Conservation (phyloP, 2,113 vertebrate species). For the Seriola dumerili region DNA sequence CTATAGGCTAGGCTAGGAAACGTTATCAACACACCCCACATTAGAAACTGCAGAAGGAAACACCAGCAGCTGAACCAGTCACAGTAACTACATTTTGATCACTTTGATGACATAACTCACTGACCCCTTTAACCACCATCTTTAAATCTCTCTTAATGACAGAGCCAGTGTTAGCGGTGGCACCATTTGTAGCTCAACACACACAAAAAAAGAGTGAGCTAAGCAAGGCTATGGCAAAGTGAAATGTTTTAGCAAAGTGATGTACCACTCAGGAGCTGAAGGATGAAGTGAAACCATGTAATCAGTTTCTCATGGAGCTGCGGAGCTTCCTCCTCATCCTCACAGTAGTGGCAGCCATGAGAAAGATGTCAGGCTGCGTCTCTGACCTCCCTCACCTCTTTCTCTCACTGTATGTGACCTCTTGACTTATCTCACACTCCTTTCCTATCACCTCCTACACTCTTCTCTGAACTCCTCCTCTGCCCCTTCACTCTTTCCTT, state of each 20-base stretch:
- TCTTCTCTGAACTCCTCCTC: neutral
- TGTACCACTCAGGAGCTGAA: neutral
- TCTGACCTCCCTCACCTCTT: slow-evolving; percentile 26
- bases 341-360: slow-evolving; percentile 16
- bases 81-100: too few species aligned
- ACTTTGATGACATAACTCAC: too few species aligned
- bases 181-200: neutral
- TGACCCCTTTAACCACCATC: too few species aligned
- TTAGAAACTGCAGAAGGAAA: too few species aligned
- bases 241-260: slow-evolving; percentile 16
- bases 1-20: too few species aligned
- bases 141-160: too few species aligned
- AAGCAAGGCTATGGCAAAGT: neutral
- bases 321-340: slow-evolving; percentile 3
- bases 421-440: neutral
- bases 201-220: neutral
- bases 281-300: slow-evolving; percentile 35
- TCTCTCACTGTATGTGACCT: slow-evolving; percentile 1
- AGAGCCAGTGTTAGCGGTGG: neutral
- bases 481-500: neutral
- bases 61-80: too few species aligned
- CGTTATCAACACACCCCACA: too few species aligned
- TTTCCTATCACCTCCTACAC: neutral
- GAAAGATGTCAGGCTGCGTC: slow-evolving; percentile 15
- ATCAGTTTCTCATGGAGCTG: slow-evolving; percentile 27